Evolutionary conservation across 2,888 invertebrate genomes (phyloP).

Genomic region (Syrista parreyssii): DNA sequence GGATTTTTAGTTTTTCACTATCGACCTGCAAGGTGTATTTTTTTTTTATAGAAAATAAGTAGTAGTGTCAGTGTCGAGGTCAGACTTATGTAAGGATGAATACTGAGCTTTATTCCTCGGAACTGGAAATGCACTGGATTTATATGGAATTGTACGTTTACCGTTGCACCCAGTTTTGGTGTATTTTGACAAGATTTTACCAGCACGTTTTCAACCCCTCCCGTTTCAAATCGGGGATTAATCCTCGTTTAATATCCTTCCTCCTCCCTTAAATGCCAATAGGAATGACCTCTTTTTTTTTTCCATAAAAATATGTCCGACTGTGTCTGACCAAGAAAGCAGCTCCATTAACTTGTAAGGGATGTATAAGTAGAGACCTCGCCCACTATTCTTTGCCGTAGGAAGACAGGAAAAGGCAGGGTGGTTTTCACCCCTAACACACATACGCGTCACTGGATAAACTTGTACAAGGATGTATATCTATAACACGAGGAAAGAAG

Average conservation of each 20-base stretch:
- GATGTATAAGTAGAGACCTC: neutral
- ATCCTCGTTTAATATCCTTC: neutral
- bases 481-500: neutral
- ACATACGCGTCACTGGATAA: neutral
- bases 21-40: neutral
- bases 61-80: neutral
- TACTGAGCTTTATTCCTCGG: slow-evolving; percentile 28
- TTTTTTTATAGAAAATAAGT: neutral
- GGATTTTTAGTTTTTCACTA: neutral
- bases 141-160: slow-evolving; percentile 38
- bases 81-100: slow-evolving; percentile 22
- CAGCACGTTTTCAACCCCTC: slow-evolving; percentile 3
- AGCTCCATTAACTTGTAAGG: neutral
- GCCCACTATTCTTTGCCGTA: neutral
- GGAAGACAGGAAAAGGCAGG: neutral
- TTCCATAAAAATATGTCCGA: neutral
- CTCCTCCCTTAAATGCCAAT: neutral
- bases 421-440: neutral
- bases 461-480: neutral
- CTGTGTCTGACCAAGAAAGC: neutral
- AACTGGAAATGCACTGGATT: slow-evolving; percentile 33
- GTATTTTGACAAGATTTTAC: slow-evolving; percentile 16
- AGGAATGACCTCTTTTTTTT: neutral
- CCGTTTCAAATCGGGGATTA: neutral
- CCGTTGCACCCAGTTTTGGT: neutral